Base-by-base conservation (phyloP, 2,888 invertebrate species). In the Ichneumoninae sp. region DNA sequence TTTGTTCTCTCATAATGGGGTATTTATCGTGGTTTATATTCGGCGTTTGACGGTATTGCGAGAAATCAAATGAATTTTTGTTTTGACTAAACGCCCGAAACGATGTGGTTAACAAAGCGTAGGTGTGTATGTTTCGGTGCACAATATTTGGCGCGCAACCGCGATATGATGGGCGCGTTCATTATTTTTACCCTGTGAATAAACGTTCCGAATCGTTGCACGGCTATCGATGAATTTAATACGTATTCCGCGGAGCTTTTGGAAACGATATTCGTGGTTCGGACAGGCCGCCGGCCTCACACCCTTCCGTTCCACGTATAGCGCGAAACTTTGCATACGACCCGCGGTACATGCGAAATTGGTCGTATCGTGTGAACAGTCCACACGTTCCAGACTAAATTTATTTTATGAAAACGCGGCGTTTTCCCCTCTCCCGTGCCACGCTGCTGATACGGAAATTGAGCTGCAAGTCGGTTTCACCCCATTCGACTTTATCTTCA, bases 391-490 rank as follows among this genome's bases (percentile, higher is more conserved):
- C 65, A 22, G 54, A 65, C 65, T 10, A 65, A 75, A 75, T 74
- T 83, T 83, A 75, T 83, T 83, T 79, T 75, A 79, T 62, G 70
- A 78, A 50, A 40, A 26, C 22, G 52, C 65, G 52, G 6, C 16
- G 22, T 19, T 52, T 40, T 10, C 40, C 19, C 36, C 47, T 22
- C 33, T 13, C 13, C 57, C 26, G 16, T 40, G 22, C 60, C 74
- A 16, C 52, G 33, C 69, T 69, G 50, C 52, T 47, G 65, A 62
- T 62, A 33, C 44, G 40, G 68, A 52, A 62, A 70, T 65, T 70
- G 54, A 70, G 36, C 36, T 47, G 36, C 40, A 70, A 62, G 47
- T 19, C 68, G 7, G n/a, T 62, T 70, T 44, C 54, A 50, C 52
- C 54, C 65, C 44, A 36, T 54, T 65, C 33, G 26, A 79, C 62